phyloP scores from a whole-genome alignment of 2,888 invertebrate genomes.

The Drosophila mercatorum region DNA sequence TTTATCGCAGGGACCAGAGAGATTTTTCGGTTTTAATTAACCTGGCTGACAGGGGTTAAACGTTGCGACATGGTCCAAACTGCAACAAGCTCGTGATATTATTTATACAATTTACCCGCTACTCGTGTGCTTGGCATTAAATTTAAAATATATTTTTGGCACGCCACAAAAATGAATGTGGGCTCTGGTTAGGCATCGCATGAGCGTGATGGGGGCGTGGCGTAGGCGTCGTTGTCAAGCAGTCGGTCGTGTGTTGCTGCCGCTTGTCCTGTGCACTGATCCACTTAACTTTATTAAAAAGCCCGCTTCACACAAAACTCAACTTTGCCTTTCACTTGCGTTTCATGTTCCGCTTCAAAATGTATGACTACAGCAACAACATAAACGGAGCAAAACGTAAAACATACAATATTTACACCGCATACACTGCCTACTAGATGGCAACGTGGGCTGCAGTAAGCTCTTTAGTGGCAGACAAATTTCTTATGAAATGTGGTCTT shows the following conservation, averaged over 20 bases:
- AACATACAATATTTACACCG: constrained; percentile 20
- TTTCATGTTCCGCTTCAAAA: constrained; percentile 38
- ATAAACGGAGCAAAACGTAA: constrained; percentile 1
- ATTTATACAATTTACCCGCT: constrained; percentile 34
- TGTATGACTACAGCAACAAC: constrained; percentile 1
- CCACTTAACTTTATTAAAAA: constrained; percentile 71
- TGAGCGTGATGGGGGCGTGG: not conserved
- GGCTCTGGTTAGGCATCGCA: not conserved
- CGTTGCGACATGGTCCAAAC: constrained; percentile 37
- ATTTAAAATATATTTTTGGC: constrained; percentile 29
- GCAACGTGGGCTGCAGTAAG: not conserved
- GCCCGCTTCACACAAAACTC: constrained; percentile 30
- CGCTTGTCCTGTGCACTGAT: constrained; percentile 44
- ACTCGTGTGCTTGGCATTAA: constrained; percentile 7
- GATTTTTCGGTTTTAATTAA: constrained; percentile 65
- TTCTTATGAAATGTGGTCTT: not conserved
- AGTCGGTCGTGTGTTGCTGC: constrained; percentile 11
- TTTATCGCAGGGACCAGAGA: constrained; percentile 7
- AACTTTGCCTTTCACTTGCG: constrained; percentile 27
- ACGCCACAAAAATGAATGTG: constrained; percentile 43
- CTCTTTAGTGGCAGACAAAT: not conserved
- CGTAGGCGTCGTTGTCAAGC: constrained; percentile 31
- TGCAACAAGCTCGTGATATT: constrained; percentile 13
- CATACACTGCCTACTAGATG: constrained; percentile 13
- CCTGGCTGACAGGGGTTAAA: constrained; percentile 63